Evolutionary conservation across 2,888 invertebrate species (phyloP), one percentile per base, ranked within the genome.

Genomic region (Psylliodes chrysocephalus): DNA sequence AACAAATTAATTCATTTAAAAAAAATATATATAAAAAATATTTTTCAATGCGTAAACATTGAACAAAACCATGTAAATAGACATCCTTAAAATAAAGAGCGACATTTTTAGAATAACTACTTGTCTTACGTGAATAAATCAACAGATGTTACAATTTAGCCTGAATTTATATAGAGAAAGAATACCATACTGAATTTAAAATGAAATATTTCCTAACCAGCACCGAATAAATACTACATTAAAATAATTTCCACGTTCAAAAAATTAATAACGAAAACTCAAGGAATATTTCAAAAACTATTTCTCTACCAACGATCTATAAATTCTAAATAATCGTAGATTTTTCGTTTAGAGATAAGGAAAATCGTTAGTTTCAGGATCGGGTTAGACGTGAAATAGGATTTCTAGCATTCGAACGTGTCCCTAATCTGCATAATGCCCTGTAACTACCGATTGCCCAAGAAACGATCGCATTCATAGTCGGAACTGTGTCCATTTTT

Each of bases 401-500:
- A 18, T 19, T 44, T 44, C 8, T 44, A 44, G 2, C 15, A 44
- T 44, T 17, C 44, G 15, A 44, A 17, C 17, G 44, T 44, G 30
- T 44, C 17, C 19, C 44, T 44, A 6, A 17, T 44, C 19, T 44
- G 44, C 44, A 44, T 44, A 30, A 30, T 8, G 30, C 10, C 30
- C 30, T 8, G 10, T 8, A 44, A 44, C 44, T 44, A 10, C 17
- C 44, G 44, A 44, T 44, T 17, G 17, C 19, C 7, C 44, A 19
- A 19, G 44, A 44, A 44, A 44, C 18, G 44, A 44, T 44, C 19
- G 17, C 6, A 18, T 19, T 44, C 44, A 44, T 44, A 18, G 44
- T n/a, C 44, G 44, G 8, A 40, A 44, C 44, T 15, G 12, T 17
- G 40, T 12, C n/a, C 14, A 40, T 40, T 40, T 14, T 30, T 30